Evolutionary conservation across 2,888 invertebrate species (phyloP), one percentile per base, ranked within the genome.

Genomic region (Leucozona laternaria): DNA sequence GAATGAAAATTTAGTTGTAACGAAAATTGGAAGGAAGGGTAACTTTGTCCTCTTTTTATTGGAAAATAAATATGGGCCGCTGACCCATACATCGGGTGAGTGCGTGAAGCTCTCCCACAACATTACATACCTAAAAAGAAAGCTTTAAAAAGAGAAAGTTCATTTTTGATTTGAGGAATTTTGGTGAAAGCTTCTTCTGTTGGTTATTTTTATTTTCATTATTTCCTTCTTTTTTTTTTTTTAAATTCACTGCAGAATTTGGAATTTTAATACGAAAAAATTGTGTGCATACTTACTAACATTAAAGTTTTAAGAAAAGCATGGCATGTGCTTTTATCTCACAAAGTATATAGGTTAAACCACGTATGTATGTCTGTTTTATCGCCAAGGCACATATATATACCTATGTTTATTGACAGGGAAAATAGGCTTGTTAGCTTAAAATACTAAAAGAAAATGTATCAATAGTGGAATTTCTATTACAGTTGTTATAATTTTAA

Each of bases 1-100:
- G 86, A 86, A 86, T 86, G 86, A 86, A 86, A 86, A 79, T 58
- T 60, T 17, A 75, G 82, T 86, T 79, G 86, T 86, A 86, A 82
- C 73, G 25, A 40, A 53, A 53, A 40, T 81, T 20, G 58, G 34
- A 71, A 73, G 68, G 70, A 81, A 72, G 72, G 76, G 37, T 15
- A 45, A 22, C 58, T 60, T 70, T 79, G 43, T 68, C 64, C 57
- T 72, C 72, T 62, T 80, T 80, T 75, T 79, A 71, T 79, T 80
- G 60, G 45, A 75, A 75, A 75, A 79, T 22, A 75, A 82, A 82
- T 86, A 75, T 79, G 78, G 86, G 86, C 73, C 86, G 86, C 86
- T 86, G 86, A 86, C 86, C 86, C 75, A 86, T 71, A 79, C 82
- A 66, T 70, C 43, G 40, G 55, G 71, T 58, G 77, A 58, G 48